Conservation (phyloP, 2,113 vertebrate species). For the Gadus chalcogrammus region DNA sequence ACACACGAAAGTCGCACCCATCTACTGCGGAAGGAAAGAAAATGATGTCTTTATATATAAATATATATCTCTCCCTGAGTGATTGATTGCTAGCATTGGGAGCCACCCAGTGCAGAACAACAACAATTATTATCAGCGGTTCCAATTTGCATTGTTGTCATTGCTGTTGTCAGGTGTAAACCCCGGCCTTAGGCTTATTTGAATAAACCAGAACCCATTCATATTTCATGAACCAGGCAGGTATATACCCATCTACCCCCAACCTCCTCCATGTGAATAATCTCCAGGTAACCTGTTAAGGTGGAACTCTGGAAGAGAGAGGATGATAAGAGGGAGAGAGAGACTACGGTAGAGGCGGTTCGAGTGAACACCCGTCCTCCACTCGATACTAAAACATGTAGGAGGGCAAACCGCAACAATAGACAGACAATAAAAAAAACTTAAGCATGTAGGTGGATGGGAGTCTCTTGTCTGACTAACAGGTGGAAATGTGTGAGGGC, state of each 20-base stretch:
- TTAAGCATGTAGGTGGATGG: neutral
- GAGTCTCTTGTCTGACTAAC: neutral
- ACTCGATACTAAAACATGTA: constrained; percentile 35
- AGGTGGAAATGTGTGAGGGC: constrained; percentile 8
- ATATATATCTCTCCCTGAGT: neutral
- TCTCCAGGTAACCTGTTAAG: constrained; percentile 61
- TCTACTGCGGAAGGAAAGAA: neutral
- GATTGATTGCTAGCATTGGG: neutral
- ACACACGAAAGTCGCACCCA: neutral
- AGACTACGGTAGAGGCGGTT: too few species aligned
- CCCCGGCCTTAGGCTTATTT: constrained; percentile 32
- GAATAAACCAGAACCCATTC: constrained; percentile 39
- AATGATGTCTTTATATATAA: neutral
- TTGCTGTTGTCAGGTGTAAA: constrained; percentile 17
- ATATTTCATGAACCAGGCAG: constrained; percentile 67
- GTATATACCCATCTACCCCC: constrained; percentile 61
- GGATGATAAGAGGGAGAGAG: too few species aligned
- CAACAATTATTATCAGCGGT: constrained; percentile 15
- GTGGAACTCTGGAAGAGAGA: constrained; percentile 19
- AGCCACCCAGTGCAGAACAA: neutral
- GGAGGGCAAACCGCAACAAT: constrained; percentile 42
- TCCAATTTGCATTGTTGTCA: constrained; percentile 18
- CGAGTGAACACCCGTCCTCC: constrained; percentile 24
- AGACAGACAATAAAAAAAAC: constrained; percentile 37
- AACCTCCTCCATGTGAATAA: constrained; percentile 51